phyloP scores from a whole-genome alignment of 2,797 vertebrate genomes.

The Myripristis jacobus region DNA sequence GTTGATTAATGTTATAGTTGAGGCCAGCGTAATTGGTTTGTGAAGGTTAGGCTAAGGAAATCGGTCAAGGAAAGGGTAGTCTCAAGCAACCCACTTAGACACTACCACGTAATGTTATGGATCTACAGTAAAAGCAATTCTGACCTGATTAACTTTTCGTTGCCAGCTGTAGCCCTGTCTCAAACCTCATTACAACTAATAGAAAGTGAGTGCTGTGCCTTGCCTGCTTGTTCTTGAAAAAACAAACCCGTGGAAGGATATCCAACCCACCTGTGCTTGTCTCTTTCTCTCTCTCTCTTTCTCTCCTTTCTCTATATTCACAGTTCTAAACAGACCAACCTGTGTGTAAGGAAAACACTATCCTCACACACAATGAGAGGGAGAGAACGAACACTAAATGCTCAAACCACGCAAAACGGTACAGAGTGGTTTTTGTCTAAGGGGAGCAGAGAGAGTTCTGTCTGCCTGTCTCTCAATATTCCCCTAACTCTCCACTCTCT shows the following conservation, averaged over 20 bases:
- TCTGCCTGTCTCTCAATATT: constrained; percentile 70
- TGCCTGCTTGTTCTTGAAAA: constrained; percentile 81
- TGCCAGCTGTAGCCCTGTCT: constrained; percentile 44
- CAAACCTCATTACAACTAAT: constrained; percentile 50
- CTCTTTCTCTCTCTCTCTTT: constrained; percentile 81
- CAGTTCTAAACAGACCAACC: constrained; percentile 88
- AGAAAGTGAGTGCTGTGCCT: constrained; percentile 70
- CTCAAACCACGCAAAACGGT: constrained; percentile 79
- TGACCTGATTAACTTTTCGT: constrained; percentile 57
- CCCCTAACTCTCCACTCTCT: constrained; percentile 79
- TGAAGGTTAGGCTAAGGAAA: constrained; percentile 31
- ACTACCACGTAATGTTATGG: constrained; percentile 20
- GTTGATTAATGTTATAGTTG: constrained; percentile 13
- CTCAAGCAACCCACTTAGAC: constrained; percentile 63
- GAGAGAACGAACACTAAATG: constrained; percentile 82
- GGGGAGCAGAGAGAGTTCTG: constrained; percentile 60
- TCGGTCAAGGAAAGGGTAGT: constrained; percentile 45
- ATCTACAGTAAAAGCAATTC: constrained; percentile 41
- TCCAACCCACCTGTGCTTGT: constrained; percentile 86
- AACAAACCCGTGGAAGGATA: constrained; percentile 70
- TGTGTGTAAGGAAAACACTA: constrained; percentile 86
- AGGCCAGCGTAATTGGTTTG: constrained; percentile 33
- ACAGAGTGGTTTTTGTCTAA: constrained; percentile 67
- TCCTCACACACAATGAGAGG: constrained; percentile 83
- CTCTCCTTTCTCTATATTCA: constrained; percentile 85